These are phyloP conservation scores for Trichomycterus rosablanca DNA, from an alignment of 2,113 vertebrate species.

Conservation along the genomic window DNA sequence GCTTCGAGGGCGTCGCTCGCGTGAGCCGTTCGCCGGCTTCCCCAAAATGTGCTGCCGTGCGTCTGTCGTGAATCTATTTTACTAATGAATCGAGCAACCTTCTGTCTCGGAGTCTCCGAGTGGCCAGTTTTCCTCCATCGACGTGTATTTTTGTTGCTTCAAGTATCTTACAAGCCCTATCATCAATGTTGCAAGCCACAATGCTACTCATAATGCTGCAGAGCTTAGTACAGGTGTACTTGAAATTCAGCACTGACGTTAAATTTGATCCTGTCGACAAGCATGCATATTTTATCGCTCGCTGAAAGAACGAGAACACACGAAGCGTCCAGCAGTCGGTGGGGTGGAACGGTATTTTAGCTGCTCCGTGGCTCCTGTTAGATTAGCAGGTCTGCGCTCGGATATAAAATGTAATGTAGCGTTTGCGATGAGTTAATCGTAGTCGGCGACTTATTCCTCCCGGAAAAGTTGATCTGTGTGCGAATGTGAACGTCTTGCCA, in stretches of 20 bases:
- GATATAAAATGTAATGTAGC: too few relatives aligned
- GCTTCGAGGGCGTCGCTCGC: conserved; percentile 66
- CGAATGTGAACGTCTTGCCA: conserved; percentile 52
- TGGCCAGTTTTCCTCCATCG: not conserved
- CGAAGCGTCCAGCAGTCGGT: conserved; percentile 52
- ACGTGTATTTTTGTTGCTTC: not conserved
- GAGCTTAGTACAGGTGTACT: not conserved
- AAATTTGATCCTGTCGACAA: conserved; percentile 53
- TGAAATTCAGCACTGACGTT: not conserved
- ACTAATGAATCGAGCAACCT: conserved; percentile 60
- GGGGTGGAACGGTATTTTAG: conserved; percentile 25
- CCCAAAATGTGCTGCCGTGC: conserved; percentile 53
- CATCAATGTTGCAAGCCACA: not conserved
- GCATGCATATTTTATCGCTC: conserved; percentile 65
- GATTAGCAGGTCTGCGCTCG: conserved; percentile 18
- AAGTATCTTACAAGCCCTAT: not conserved
- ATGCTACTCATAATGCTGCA: not conserved
- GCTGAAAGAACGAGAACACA: conserved; percentile 22
- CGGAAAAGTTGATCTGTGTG: conserved; percentile 6
- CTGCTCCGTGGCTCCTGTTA: conserved; percentile 43
- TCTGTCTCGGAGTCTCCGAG: conserved; percentile 33
- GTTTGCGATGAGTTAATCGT: too few relatives aligned
- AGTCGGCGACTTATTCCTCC: too few relatives aligned
- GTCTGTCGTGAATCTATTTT: conserved; percentile 55
- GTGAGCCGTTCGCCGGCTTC: conserved; percentile 60